A percentile compares a stretch with the other conserved stretches of the same genome.
Evolutionary conservation across 2,113 vertebrate genomes (phyloP).

Genomic region (Callithrix jacchus): DNA sequence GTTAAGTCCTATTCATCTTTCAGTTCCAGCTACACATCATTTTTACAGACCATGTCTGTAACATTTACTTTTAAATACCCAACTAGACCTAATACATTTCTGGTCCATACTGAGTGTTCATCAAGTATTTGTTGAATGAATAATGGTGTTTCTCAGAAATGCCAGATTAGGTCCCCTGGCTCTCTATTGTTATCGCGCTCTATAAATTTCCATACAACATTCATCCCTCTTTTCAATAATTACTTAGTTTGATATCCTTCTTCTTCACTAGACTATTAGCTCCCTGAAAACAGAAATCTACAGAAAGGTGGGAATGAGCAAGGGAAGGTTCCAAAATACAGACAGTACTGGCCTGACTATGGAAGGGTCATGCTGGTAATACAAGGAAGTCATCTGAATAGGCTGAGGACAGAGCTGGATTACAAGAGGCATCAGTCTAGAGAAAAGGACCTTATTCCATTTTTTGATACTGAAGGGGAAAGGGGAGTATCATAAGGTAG

Average conservation of each 20-base stretch:
- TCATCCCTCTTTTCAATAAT: neutral
- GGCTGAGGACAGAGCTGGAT: neutral
- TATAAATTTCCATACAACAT: slow-evolving; percentile 25
- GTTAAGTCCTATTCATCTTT: slow-evolving; percentile 25
- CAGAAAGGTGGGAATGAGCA: neutral
- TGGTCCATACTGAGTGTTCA: neutral
- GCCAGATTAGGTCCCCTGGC: neutral
- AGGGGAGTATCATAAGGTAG: neutral
- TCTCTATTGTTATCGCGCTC: neutral
- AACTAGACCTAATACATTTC: neutral
- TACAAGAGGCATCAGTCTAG: neutral
- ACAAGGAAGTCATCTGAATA: neutral
- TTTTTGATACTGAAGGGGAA: neutral
- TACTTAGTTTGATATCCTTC: slow-evolving; percentile 11
- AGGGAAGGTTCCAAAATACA: neutral
- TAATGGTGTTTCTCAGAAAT: slow-evolving; percentile 37
- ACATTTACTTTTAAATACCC: slow-evolving; percentile 30
- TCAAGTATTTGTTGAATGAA: slow-evolving; percentile 35
- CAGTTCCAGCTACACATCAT: slow-evolving; percentile 22
- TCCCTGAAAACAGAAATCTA: neutral
- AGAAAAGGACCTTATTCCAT: neutral
- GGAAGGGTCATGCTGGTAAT: neutral
- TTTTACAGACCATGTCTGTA: slow-evolving; percentile 22
- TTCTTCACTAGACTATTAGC: neutral
- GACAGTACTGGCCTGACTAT: neutral